These are phyloP conservation scores for Andrena marginata DNA, from an alignment of 2,888 invertebrate genomes.

Conservation along the genomic window DNA sequence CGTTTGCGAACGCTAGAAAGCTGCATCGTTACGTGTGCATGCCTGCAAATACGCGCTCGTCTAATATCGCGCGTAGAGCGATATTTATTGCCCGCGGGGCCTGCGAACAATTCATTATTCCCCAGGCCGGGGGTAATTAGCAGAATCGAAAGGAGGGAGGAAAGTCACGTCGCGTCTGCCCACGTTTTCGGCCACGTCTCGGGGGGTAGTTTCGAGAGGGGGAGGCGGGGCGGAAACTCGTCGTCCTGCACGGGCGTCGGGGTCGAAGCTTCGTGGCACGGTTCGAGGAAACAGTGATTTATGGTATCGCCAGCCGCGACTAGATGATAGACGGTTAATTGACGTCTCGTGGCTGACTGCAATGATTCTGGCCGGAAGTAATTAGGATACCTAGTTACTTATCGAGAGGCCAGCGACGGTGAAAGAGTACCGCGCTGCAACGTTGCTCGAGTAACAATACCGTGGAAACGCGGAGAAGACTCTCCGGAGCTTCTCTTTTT, in stretches of 20 bases:
- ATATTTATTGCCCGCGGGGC: constrained; percentile 61
- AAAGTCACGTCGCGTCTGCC: constrained; percentile 59
- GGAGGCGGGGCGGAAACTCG: neutral
- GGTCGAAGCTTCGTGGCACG: neutral
- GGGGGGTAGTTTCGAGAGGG: constrained; percentile 3
- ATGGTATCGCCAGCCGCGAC: constrained; percentile 39
- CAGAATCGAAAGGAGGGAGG: constrained; percentile 44
- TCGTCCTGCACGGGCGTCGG: neutral
- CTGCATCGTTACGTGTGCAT: constrained; percentile 62
- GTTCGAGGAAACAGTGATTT: constrained; percentile 46
- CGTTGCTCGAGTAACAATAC: too few relatives aligned
- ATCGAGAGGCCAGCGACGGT: constrained; percentile 38
- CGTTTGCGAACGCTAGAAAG: constrained; percentile 74
- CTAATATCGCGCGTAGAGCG: constrained; percentile 46
- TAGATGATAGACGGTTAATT: constrained; percentile 58
- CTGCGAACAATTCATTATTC: constrained; percentile 66
- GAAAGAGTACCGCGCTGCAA: constrained; percentile 8
- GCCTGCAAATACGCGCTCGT: constrained; percentile 19
- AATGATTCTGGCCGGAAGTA: constrained; percentile 58
- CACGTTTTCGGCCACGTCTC: constrained; percentile 31
- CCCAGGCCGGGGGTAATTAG: constrained; percentile 66
- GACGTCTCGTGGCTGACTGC: constrained; percentile 56
- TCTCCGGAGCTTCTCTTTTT: too few relatives aligned
- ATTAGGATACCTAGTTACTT: constrained; percentile 60
- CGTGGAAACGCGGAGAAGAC: too few relatives aligned